Base-by-base conservation (phyloP, 2,888 invertebrate genomes). In the Lissocephala sabroskyi region DNA sequence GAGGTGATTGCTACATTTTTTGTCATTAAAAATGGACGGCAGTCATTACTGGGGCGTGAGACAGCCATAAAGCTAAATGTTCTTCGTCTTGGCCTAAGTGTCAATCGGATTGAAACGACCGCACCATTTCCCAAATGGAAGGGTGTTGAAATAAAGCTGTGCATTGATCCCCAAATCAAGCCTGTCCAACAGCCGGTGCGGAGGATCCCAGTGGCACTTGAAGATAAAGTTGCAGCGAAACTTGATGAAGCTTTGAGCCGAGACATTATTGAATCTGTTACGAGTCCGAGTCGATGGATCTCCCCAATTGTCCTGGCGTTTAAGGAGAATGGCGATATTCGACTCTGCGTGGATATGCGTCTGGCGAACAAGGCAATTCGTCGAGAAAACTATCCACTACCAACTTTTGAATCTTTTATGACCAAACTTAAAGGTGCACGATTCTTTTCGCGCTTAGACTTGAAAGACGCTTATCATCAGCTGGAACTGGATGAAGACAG, bases 331-430 rank as follows among this genome's bases (percentile, higher is more conserved):
- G 62, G 56, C 1, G 75, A 71, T 16, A 66, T 81, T 14, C 37
- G 80, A 10, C 58, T 82, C 3, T 80, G 80, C 51, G 46, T 80
- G 2, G 80, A 81, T 51, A 80, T 82, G 70, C 47, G 76, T 3
- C 42, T 79, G 13, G 62, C 78, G 45, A 82, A 82, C 48, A 58
- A 55, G 30, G 79, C 80, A 1, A 70, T 81, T n/a, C 58, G 41
- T 6, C 33, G 56, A 6, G 53, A 59, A 43, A 52, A 57, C 26
- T 46, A 55, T 18, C 54, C 63, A 14, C 45, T 68, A 43, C 80
- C 66, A 26, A 73, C 63, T 0, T 65, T 78, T 37, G 71, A 76
- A 2, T 49, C 52, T 1, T 60, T 74, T 30, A 49, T 63, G 40
- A 50, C 59, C 13, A 56, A 51, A 32, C 41, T 82, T 4, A 46